phyloP scores from a whole-genome alignment of 92 coral and sea anemone genomes.

The Phymanthus crucifer region DNA sequence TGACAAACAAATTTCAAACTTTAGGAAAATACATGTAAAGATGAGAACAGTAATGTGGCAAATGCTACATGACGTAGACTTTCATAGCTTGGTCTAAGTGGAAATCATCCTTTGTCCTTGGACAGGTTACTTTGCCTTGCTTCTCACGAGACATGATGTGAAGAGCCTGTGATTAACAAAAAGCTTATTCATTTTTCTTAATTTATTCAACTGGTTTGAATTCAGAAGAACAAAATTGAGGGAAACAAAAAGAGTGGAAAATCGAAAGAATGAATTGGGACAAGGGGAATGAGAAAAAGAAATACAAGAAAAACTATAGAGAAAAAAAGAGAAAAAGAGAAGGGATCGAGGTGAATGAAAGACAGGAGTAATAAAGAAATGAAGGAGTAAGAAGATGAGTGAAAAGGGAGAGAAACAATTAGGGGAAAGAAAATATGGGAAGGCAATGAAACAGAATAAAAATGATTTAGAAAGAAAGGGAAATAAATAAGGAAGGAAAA shows the following conservation, averaged over 20 bases:
- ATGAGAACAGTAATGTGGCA: too few relatives aligned
- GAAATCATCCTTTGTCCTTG: conserved; percentile 84
- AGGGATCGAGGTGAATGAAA: neutral
- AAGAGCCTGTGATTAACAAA: conserved; percentile 61
- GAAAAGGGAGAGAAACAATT: neutral
- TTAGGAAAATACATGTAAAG: neutral
- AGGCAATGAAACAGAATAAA: neutral
- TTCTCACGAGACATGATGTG: conserved; percentile 89
- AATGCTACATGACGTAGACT: conserved; percentile 87
- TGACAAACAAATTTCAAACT: neutral
- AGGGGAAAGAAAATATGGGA: neutral
- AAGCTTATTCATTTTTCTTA: neutral
- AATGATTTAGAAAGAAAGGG: neutral
- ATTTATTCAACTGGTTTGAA: neutral
- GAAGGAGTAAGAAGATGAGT: neutral
- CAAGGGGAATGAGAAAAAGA: neutral
- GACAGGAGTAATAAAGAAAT: neutral
- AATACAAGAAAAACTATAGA: neutral
- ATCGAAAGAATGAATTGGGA: neutral
- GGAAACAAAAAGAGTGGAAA: neutral
- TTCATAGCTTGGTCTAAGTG: conserved; percentile 90
- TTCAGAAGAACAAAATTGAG: neutral
- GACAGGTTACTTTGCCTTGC: conserved; percentile 81
- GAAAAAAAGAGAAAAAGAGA: neutral
- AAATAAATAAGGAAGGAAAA: neutral